Evolutionary conservation across 2,797 vertebrate species (phyloP).

Genomic region (Oceanodroma leucorhoa): DNA sequence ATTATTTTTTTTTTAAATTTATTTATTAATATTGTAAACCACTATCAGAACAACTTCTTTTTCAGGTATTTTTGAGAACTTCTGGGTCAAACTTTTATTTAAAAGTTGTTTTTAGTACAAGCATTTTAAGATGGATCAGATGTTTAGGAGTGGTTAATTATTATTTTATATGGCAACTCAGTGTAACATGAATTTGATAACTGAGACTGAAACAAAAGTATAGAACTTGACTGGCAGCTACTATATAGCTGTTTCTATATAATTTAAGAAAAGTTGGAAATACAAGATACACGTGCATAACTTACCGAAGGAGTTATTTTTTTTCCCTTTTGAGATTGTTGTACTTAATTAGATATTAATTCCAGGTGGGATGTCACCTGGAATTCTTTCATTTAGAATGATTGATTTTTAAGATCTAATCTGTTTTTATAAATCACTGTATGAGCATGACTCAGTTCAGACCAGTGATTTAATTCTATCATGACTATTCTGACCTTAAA

Average conservation of each 20-base stretch:
- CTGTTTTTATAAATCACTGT: slow-evolving; percentile 46
- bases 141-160: background rate
- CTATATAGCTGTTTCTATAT: background rate
- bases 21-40: background rate
- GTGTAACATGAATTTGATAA: background rate
- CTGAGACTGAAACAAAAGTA: background rate
- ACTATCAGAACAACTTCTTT: background rate
- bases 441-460: slow-evolving; percentile 4
- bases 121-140: background rate
- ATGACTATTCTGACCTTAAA: slow-evolving; percentile 24
- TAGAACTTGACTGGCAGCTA: background rate
- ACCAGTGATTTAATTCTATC: slow-evolving; percentile 10
- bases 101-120: background rate
- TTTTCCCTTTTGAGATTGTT: background rate
- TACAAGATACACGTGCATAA: background rate
- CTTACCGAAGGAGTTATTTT: background rate
- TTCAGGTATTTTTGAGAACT: background rate
- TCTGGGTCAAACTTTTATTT: background rate
- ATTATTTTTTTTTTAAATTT: background rate
- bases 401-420: slow-evolving; percentile 58
- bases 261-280: background rate
- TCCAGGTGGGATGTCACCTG: slow-evolving; percentile 51
- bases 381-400: slow-evolving; percentile 59
- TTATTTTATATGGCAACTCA: background rate
- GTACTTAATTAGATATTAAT: slow-evolving; percentile 55